Base-by-base conservation (phyloP, 2,888 invertebrate species). In the Tachina lurida region DNA sequence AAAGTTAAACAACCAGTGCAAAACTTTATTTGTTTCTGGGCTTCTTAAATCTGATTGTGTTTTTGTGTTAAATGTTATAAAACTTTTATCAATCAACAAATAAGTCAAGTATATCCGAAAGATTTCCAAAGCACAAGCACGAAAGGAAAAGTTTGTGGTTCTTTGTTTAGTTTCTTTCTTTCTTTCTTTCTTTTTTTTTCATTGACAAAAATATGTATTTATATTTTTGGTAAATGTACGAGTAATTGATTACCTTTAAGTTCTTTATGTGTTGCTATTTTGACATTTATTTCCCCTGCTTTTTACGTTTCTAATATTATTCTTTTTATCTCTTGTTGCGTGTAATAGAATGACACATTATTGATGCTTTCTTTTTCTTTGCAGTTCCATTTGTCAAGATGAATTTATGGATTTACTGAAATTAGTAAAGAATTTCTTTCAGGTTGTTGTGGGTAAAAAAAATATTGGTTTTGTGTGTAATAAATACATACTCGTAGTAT, bases 221-320 rank as follows among this genome's bases (percentile, higher is more conserved):
- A 22, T 39, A 7, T 15, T 17, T 70, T 49, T 62, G 3, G n/a
- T 10, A 62, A 58, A 56, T 81, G 58, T 15, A 15, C 31, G 31
- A 58, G 62, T 77, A 68, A 84, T 81, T 84, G 76, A 84, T 84
- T 81, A 81, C 81, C 71, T 75, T 22, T 47, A 52, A 62, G 63
- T 75, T 79, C 39, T 58, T 54, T 39, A 41, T 49, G 58, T 80
- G 75, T 68, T 62, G 22, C 49, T 58, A 49, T 71, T 63, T 65
- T 65, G 56, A 58, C 74, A 75, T 63, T 65, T 65, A 39, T 45
- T 75, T 75, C 19, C 43, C 41, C 49, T 56, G 68, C 52, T 58
- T 39, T 56, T 47, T 15, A 15, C 45, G 13, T 19, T 13, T 39
- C 13, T n/a, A 13, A 3, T 17, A 54, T 0, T 19, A n/a, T 52